Evolutionary conservation across 1,140 invertebrate genomes (phyloP).

Genomic region (Delia radicum): DNA sequence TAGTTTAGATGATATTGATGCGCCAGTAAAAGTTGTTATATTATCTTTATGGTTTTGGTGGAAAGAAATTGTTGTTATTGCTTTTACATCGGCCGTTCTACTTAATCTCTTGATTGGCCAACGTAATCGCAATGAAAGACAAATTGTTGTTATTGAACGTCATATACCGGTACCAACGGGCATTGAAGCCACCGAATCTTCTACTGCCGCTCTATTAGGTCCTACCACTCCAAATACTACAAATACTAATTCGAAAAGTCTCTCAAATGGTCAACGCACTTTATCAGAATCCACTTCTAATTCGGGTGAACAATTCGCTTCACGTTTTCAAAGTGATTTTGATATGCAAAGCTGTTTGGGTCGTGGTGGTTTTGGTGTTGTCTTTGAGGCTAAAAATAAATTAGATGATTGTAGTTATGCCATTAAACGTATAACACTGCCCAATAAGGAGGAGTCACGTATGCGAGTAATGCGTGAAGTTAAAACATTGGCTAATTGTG

Average conservation of each 20-base stretch:
- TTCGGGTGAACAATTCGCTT: slow-evolving; percentile 48
- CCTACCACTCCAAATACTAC: slow-evolving; percentile 32
- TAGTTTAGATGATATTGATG: slow-evolving; percentile 56
- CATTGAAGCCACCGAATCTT: slow-evolving; percentile 51
- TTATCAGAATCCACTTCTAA: slow-evolving; percentile 49
- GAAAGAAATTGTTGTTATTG: slow-evolving; percentile 74
- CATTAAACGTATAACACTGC: slow-evolving; percentile 89
- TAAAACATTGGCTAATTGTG: slow-evolving; percentile 87
- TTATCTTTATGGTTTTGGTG: slow-evolving; percentile 80
- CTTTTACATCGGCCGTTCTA: slow-evolving; percentile 65
- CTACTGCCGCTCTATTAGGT: slow-evolving; percentile 42
- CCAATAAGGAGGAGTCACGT: slow-evolving; percentile 75
- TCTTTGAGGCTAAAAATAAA: slow-evolving; percentile 94
- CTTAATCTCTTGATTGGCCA: slow-evolving; percentile 63
- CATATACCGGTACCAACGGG: slow-evolving; percentile 54
- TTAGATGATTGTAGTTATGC: slow-evolving; percentile 94
- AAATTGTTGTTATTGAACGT: slow-evolving; percentile 56
- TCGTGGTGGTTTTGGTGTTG: slow-evolving; percentile 94
- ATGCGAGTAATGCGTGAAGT: slow-evolving; percentile 92
- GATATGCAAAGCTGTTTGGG: slow-evolving; percentile 81
- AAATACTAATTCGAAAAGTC: slow-evolving; percentile 11
- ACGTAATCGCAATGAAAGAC: slow-evolving; percentile 48
- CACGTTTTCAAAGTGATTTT: slow-evolving; percentile 84
- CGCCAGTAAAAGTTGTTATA: slow-evolving; percentile 62
- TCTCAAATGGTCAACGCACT: slow-evolving; percentile 32